Conservation (phyloP, 2,888 invertebrate genomes). For the Drosophila flavopinicola region DNA sequence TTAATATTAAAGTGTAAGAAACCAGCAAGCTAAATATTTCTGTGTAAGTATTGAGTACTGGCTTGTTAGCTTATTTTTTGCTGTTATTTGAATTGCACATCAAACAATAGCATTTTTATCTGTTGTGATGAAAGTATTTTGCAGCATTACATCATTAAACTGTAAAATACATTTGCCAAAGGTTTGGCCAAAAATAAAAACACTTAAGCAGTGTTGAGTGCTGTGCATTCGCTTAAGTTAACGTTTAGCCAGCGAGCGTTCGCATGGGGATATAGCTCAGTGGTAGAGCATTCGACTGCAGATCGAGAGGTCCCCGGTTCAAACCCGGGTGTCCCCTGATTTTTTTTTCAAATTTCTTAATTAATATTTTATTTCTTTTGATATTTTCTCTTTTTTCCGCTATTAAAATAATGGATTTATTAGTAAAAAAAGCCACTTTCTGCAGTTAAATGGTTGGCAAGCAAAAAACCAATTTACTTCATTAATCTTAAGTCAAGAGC, state of each 20-base stretch:
- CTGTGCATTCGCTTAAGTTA: neutral
- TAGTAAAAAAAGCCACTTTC: neutral
- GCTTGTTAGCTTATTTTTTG: neutral
- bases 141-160: constrained; percentile 6
- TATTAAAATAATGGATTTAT: neutral
- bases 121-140: constrained; percentile 1
- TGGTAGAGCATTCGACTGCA: constrained; percentile 81
- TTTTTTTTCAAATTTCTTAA: constrained; percentile 16
- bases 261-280: constrained; percentile 75
- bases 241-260: constrained; percentile 5
- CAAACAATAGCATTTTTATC: too few species aligned
- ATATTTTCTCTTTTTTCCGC: neutral
- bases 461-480: neutral
- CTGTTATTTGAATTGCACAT: neutral
- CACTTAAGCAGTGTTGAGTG: neutral
- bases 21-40: too few species aligned
- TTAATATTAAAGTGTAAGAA: neutral
- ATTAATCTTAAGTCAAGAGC: constrained; percentile 12
- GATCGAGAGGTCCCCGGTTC: constrained; percentile 81
- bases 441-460: neutral
- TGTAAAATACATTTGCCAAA: constrained; percentile 1
- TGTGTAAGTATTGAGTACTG: too few species aligned
- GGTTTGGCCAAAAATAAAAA: constrained; percentile 4
- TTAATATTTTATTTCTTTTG: neutral
- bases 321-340: constrained; percentile 78